Percentiles rank a stretch among this genome's conserved stretches.
These are phyloP conservation scores for Triplophysa siluroides DNA, from an alignment of 2,113 vertebrate species.

Conservation along the genomic window DNA sequence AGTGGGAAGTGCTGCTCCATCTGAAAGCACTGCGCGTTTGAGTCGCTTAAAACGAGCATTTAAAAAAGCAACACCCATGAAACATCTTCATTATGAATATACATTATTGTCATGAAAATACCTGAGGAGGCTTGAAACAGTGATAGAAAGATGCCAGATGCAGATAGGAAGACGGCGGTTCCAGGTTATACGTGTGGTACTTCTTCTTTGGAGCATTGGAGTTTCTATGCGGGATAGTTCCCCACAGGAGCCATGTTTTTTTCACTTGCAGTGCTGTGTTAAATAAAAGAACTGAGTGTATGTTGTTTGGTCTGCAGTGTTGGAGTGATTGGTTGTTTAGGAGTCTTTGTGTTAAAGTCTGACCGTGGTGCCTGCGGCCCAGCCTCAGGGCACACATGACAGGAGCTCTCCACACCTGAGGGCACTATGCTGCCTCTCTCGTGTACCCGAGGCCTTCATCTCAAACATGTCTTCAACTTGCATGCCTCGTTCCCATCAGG, in stretches of 20 bases:
- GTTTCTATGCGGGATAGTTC: background rate
- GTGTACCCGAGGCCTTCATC: background rate
- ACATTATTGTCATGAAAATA: no score
- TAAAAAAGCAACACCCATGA: no score
- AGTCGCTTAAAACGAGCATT: no score
- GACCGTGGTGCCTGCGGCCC: slow-evolving; percentile 25
- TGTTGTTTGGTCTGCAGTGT: background rate
- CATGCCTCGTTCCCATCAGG: background rate
- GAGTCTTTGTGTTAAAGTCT: background rate
- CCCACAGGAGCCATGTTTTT: background rate
- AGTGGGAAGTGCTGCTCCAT: no score
- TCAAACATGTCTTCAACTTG: background rate
- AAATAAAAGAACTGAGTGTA: background rate
- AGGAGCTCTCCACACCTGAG: slow-evolving; percentile 34
- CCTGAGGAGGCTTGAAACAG: no score
- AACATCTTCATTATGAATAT: no score
- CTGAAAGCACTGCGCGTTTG: no score
- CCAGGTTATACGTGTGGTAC: no score
- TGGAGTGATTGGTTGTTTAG: background rate
- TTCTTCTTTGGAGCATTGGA: no score
- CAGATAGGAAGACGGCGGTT: no score
- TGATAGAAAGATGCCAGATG: no score
- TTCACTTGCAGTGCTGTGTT: background rate
- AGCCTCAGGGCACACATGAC: slow-evolving; percentile 48
- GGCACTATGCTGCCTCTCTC: slow-evolving; percentile 2